These are phyloP conservation scores for Enteromius unitaeniatus DNA, from an alignment of 2,797 vertebrate species.

Conservation along the genomic window DNA sequence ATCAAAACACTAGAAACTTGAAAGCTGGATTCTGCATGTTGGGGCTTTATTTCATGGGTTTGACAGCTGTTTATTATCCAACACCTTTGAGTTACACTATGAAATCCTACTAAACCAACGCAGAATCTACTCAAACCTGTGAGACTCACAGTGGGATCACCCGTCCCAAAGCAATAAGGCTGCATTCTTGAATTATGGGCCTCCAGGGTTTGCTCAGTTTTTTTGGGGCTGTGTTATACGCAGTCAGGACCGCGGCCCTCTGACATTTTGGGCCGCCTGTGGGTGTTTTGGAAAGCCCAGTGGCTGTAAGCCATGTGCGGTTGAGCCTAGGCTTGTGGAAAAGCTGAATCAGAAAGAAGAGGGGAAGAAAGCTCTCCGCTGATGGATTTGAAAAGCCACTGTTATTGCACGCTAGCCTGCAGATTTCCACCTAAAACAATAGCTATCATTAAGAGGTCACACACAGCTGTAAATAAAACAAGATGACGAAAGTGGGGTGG, in stretches of 20 bases:
- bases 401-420: conserved; percentile 57
- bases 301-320: conserved; percentile 44
- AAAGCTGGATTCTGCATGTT: conserved; percentile 49
- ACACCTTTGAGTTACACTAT: conserved; percentile 56
- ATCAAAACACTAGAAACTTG: conserved; percentile 42
- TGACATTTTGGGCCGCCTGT: conserved; percentile 68
- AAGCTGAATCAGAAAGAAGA: conserved; percentile 62
- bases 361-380: conserved; percentile 31
- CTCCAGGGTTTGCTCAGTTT: conserved; percentile 54
- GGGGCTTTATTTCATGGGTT: conserved; percentile 31
- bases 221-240: conserved; percentile 60
- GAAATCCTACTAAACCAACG: background rate
- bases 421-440: conserved; percentile 70
- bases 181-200: conserved; percentile 20
- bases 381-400: conserved; percentile 50
- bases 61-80: conserved; percentile 55
- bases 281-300: conserved; percentile 66
- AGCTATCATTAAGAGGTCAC: conserved; percentile 63
- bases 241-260: conserved; percentile 60
- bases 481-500: conserved; percentile 46
- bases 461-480: conserved; percentile 77
- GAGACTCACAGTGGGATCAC: background rate
- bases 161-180: conserved; percentile 20
- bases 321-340: conserved; percentile 59
- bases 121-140: background rate